phyloP scores from a whole-genome alignment of 2,888 invertebrate species.

The Chorisops tibialis region DNA sequence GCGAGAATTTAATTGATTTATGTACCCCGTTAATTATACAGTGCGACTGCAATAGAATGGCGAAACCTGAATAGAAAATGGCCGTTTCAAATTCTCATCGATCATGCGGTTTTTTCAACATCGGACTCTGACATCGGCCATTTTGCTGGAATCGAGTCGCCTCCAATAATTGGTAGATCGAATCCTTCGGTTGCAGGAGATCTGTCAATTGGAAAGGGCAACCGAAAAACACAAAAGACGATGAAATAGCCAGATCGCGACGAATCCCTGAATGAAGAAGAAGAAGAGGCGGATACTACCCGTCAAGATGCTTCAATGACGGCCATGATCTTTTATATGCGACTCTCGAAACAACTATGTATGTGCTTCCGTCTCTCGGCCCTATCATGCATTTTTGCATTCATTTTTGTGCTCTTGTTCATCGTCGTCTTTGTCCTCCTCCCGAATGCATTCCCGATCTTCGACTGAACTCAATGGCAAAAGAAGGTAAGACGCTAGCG shows the following conservation, averaged over 20 bases:
- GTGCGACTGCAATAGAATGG: background rate
- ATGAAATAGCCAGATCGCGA: slow-evolving; percentile 6
- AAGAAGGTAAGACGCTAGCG: background rate
- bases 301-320: background rate
- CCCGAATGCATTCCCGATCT: background rate
- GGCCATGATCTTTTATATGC: background rate
- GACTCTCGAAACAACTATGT: background rate
- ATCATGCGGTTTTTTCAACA: background rate
- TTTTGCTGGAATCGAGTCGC: background rate
- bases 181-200: background rate
- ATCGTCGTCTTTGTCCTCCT: no score
- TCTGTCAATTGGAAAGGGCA: background rate
- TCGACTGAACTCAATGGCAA: slow-evolving; percentile 11
- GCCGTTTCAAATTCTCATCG: background rate
- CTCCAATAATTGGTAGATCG: slow-evolving; percentile 8
- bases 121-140: slow-evolving; percentile 3
- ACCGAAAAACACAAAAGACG: background rate
- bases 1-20: slow-evolving; percentile 33
- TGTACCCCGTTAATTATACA: slow-evolving; percentile 30
- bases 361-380: background rate
- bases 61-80: background rate
- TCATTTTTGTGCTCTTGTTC: slow-evolving; percentile 18
- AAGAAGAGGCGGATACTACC: slow-evolving; percentile 3
- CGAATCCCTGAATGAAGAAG: background rate
- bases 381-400: background rate